These are phyloP conservation scores for Archocentrus centrarchus DNA, from an alignment of 2,113 vertebrate genomes.

Conservation along the genomic window DNA sequence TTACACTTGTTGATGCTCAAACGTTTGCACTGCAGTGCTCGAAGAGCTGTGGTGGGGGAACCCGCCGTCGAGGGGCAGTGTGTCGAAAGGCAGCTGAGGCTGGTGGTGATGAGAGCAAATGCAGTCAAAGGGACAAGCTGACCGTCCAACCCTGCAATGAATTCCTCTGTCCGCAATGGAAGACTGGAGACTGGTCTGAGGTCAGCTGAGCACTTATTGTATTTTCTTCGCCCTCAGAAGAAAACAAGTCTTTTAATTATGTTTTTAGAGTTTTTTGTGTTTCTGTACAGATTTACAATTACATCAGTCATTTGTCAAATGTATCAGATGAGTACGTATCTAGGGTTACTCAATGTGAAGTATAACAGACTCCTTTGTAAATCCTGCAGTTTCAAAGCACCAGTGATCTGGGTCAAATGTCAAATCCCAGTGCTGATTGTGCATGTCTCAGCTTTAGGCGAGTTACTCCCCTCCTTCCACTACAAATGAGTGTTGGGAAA, in stretches of 20 bases:
- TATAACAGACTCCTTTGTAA: constrained; percentile 26
- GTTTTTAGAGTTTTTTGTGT: neutral
- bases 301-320: neutral
- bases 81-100: constrained; percentile 88
- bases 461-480: constrained; percentile 32
- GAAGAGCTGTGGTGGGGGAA: constrained; percentile 92
- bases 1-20: constrained; percentile 25
- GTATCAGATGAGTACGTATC: neutral
- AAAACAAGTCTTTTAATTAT: neutral
- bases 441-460: constrained; percentile 35
- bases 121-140: constrained; percentile 91
- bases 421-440: constrained; percentile 46
- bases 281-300: neutral
- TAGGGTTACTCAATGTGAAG: neutral
- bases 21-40: constrained; percentile 86
- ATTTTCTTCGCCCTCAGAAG: neutral
- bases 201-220: constrained; percentile 75
- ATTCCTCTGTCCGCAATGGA: constrained; percentile 93
- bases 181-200: constrained; percentile 95
- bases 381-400: constrained; percentile 14
- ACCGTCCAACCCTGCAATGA: constrained; percentile 90
- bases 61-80: constrained; percentile 86
- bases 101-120: constrained; percentile 89
- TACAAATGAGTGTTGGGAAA: constrained; percentile 45
- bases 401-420: constrained; percentile 47